Evolutionary conservation across 2,113 vertebrate genomes (phyloP).

Genomic region (Empidonax alnorum): DNA sequence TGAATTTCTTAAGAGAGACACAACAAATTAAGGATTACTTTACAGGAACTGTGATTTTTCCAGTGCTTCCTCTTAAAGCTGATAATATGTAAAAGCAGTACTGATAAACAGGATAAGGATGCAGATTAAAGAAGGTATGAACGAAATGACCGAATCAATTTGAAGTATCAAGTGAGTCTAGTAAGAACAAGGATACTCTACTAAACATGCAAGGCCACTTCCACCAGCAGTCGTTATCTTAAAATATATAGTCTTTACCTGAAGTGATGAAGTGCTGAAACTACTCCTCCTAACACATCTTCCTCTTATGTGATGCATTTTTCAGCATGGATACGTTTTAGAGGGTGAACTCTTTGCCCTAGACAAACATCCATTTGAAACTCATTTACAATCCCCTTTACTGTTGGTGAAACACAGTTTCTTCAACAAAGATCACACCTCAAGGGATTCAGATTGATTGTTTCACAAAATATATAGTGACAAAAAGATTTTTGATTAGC

Average conservation of each 20-base stretch:
- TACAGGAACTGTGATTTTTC: background rate
- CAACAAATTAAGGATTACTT: background rate
- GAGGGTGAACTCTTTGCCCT: background rate
- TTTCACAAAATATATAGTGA: slow-evolving; percentile 56
- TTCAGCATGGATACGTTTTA: background rate
- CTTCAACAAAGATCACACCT: slow-evolving; percentile 22
- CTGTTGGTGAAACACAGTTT: slow-evolving; percentile 11
- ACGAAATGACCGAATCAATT: background rate
- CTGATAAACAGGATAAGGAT: background rate
- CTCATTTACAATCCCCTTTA: slow-evolving; percentile 49
- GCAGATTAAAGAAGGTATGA: background rate
- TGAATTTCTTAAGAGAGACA: background rate
- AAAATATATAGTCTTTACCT: background rate
- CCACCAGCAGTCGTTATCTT: background rate
- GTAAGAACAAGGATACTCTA: background rate
- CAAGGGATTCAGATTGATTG: slow-evolving; percentile 59
- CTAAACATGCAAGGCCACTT: background rate
- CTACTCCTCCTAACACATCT: background rate
- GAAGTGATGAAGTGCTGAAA: slow-evolving; percentile 22
- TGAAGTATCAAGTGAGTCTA: background rate
- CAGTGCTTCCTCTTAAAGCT: background rate
- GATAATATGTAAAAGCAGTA: background rate
- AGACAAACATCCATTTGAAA: slow-evolving; percentile 54
- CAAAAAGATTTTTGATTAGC: slow-evolving; percentile 74
- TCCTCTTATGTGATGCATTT: slow-evolving; percentile 8